These are phyloP conservation scores for Nyctereutes procyonoides DNA, from an alignment of 2,113 vertebrate genomes.

Conservation along the genomic window DNA sequence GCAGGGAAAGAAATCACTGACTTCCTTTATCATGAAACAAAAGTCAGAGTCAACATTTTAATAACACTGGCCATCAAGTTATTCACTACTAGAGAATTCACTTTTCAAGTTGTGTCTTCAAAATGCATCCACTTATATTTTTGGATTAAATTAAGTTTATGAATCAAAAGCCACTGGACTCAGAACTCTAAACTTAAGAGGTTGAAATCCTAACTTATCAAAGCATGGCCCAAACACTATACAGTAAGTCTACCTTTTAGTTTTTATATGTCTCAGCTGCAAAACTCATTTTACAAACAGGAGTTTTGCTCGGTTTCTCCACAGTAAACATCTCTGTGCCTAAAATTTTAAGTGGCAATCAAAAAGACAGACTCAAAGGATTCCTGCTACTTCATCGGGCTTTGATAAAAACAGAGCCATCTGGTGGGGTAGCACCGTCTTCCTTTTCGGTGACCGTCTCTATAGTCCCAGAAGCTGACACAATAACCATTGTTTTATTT, in stretches of 20 bases:
- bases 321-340: neutral
- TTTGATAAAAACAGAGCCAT: constrained; percentile 90
- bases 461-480: constrained; percentile 89
- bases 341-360: constrained; percentile 50
- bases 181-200: constrained; percentile 51
- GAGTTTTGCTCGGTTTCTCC: neutral
- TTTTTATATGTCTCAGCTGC: constrained; percentile 54
- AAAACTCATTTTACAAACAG: constrained; percentile 45
- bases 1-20: neutral
- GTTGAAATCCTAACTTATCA: constrained; percentile 27
- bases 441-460: constrained; percentile 85
- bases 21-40: constrained; percentile 40
- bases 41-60: constrained; percentile 23
- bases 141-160: constrained; percentile 48
- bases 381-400: constrained; percentile 85
- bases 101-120: constrained; percentile 45
- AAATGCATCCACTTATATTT: constrained; percentile 32
- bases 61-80: constrained; percentile 39
- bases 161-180: constrained; percentile 24
- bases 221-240: constrained; percentile 54
- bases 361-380: constrained; percentile 36
- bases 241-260: constrained; percentile 42
- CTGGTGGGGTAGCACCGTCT: constrained; percentile 78
- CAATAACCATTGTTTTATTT: constrained; percentile 89
- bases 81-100: constrained; percentile 25